phyloP scores from a whole-genome alignment of 2,797 vertebrate genomes.

The Sorex maritimensis region DNA sequence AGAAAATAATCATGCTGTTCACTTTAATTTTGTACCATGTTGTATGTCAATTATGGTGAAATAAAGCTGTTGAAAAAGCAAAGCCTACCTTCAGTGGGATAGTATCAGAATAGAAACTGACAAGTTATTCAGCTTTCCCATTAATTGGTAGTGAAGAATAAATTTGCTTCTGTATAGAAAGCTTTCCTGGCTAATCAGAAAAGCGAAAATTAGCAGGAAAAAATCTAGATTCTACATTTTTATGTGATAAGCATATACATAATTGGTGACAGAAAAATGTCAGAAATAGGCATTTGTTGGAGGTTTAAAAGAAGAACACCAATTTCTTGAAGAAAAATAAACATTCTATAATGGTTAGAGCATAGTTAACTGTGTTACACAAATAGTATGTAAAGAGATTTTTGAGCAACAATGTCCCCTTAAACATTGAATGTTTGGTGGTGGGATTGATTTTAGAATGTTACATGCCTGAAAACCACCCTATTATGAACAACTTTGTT shows the following conservation, averaged over 20 bases:
- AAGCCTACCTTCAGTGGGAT: neutral
- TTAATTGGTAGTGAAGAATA: slow-evolving; percentile 32
- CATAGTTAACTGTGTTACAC: slow-evolving; percentile 33
- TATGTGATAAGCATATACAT: slow-evolving; percentile 49
- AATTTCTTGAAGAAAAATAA: slow-evolving; percentile 27
- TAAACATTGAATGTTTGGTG: slow-evolving; percentile 39
- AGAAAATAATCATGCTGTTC: neutral
- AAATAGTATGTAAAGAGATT: slow-evolving; percentile 44
- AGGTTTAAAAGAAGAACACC: slow-evolving; percentile 61
- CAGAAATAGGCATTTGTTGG: slow-evolving; percentile 43
- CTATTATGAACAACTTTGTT: neutral
- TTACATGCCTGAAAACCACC: neutral
- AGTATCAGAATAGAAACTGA: slow-evolving; percentile 34
- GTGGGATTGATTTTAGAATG: neutral
- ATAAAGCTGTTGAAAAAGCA: slow-evolving; percentile 40
- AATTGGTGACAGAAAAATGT: slow-evolving; percentile 50
- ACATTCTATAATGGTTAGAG: slow-evolving; percentile 57
- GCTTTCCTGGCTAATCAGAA: slow-evolving; percentile 19
- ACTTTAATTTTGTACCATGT: neutral
- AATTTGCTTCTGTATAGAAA: slow-evolving; percentile 44
- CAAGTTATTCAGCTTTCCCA: neutral
- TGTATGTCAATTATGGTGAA: neutral
- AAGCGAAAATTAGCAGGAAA: slow-evolving; percentile 52
- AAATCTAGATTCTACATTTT: slow-evolving; percentile 42
- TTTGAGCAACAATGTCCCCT: slow-evolving; percentile 47